phyloP scores from a whole-genome alignment of 2,797 vertebrate genomes.

The Urocyon cinereoargenteus region DNA sequence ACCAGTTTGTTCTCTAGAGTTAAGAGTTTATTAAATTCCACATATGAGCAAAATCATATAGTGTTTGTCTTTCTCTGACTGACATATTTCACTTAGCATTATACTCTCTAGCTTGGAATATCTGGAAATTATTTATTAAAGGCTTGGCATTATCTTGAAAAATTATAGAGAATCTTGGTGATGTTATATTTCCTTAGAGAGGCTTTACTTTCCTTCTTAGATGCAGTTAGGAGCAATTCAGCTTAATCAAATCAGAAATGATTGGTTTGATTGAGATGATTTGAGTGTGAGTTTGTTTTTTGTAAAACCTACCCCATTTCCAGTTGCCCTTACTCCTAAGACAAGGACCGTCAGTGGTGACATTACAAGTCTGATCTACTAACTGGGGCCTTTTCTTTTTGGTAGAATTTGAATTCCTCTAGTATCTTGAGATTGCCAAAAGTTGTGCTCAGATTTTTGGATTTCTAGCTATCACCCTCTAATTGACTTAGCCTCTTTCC shows the following conservation, averaged over 20 bases:
- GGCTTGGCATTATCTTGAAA: not conserved
- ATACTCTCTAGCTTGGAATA: not conserved
- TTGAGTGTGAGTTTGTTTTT: not conserved
- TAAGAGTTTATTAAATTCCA: not conserved
- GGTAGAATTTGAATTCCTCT: not conserved
- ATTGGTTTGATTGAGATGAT: not conserved
- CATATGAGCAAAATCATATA: not conserved
- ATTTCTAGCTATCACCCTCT: not conserved
- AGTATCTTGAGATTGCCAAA: not conserved
- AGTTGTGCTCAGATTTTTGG: not conserved
- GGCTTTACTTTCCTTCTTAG: not conserved
- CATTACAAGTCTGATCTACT: not conserved
- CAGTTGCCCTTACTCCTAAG: not conserved
- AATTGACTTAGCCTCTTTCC: not conserved
- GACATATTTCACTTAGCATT: not conserved
- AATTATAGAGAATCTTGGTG: not conserved
- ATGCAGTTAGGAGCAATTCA: not conserved
- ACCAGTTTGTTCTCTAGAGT: not conserved
- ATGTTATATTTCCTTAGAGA: not conserved
- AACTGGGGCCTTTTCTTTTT: not conserved
- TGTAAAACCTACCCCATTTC: not conserved
- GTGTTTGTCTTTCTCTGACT: not conserved
- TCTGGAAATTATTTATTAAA: not conserved
- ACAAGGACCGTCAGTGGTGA: not conserved
- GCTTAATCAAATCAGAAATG: not conserved